Base-by-base conservation (phyloP, 1,140 invertebrate species). In the Tribolium castaneum region DNA sequence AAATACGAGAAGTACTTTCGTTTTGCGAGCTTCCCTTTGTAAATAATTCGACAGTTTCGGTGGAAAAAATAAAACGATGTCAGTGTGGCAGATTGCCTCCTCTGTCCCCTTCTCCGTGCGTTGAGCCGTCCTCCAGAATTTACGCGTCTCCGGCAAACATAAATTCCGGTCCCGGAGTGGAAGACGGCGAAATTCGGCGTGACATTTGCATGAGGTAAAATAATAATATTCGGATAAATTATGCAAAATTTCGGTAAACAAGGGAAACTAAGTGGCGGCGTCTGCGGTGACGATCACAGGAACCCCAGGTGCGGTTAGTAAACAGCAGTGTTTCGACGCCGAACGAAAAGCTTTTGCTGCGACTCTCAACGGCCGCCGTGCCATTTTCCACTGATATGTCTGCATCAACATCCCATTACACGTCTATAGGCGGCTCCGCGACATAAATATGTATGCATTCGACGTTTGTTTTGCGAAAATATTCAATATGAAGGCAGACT, bases 221-320 rank as follows among this genome's bases (percentile, higher is more conserved):
- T 66, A 66, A 66, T 66, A 66, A 66, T 66, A 66, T 66, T 66
- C 59, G 59, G 59, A 66, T 66, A 66, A 66, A 66, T 66, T 66
- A 66, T 66, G 59, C 59, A 66, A 66, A 66, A 66, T 66, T 66
- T 66, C 59, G 59, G 59, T 66, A 66, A 66, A 66, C 59, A 66
- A 66, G 59, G 59, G 59, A 66, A 66, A 66, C 59, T 66, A 66
- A 66, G 59, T 66, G 59, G 59, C 59, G 59, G 59, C 59, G 59
- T 66, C 59, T 66, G 59, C 59, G 59, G 59, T 35, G 59, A 66
- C 59, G 59, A 66, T 66, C 59, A 66, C 19, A 45, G 30, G 59
- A 66, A 66, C 59, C 59, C 59, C 59, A 66, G 59, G 59, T 66
- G 59, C 45, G 59, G 59, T 66, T 66, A 13, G 59, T 66, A 66